Base-by-base conservation (phyloP, 37 sponge, comb jelly and placozoan species). In the Dysidea cf. avara region DNA sequence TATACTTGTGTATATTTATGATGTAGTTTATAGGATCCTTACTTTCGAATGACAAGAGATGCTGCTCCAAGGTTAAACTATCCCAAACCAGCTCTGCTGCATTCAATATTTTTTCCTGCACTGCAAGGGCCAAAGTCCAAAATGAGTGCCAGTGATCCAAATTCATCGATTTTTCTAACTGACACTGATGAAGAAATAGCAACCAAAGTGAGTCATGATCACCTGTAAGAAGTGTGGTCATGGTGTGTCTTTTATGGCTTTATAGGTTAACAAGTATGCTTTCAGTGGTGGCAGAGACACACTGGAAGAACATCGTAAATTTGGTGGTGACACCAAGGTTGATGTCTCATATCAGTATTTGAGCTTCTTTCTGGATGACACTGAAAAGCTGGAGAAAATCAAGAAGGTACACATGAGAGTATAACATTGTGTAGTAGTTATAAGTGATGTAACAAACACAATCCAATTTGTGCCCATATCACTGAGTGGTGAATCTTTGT, bases 1-100 rank as follows among this genome's bases (percentile, higher is more conserved):
- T 9, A 11, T 67, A 43, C 50, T 46, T 46, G 6, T 46, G 11
- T 33, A 33, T 63, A 7, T 32, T 33, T 24, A 47, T 4, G 67
- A n/a, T 35, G 26, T 33, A 1, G n/a, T 53, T 28, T 31, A 5
- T 43, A 94, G 91, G 95, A 94, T 57, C 95, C 95, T 7, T 94
- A 90, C 72, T 94, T 94, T 62, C 69, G 95, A 11, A 90, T 94
- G 88, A 94, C 95, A 61, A 64, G 95, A 17, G 95, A 94, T 64
- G 91, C 79, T 38, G 95, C 95, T 14, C 91, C 90, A 13, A 58
- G 83, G 22, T 77, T 94, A 14, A 77, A 78, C 34, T 86, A 79
- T 65, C 79, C 18, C 35, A 94, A 94, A 56, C 95, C 95, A 36
- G 87, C 87, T 1, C 62, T 90, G 28, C 56, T 94, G 21, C 87